Evolutionary conservation across 2,797 vertebrate genomes (phyloP), one percentile per base, ranked within the genome.

Genomic region (Myotis daubentonii): DNA sequence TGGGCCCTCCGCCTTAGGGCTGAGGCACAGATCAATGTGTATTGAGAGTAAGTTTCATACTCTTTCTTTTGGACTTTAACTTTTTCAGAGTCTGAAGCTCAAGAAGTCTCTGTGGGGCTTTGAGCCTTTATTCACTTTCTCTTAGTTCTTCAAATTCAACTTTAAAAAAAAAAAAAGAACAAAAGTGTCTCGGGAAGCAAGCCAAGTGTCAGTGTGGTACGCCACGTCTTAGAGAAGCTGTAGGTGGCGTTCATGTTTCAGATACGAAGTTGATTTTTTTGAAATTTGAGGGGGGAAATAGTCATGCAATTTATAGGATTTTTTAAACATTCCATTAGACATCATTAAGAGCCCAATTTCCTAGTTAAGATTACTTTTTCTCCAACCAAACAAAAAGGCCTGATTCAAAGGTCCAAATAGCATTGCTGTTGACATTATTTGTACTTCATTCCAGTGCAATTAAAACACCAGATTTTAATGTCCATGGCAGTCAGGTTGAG

Each of bases 91-190:
- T 84, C 53, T 75, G 78, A 90, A 66, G 38, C 66, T 93, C 47
- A 94, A 81, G 68, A 36, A 62, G 93, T 75, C 60, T 79, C 75
- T 28, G 7, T 10, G 2, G 41, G 49, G 47, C 36, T 55, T 89
- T 41, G 36, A 89, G 47, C 44, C 8, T 80, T 79, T 87, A 55
- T 74, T 94, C 55, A 87, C 53, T 87, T 79, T 87, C 55, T 82
- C 3, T 75, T 79, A 68, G 72, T 94, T 93, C 44, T 94, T 95
- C 55, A 95, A 89, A 87, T 53, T 47, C 36, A 94, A 1, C 47
- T 51, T 53, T 7, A 74, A 57, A 71, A 74, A 85, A 7, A 49
- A 71, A 74, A 57, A 71, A 74, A 82, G 80, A 91, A 85, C 55
- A 71, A 72, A 92, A 76, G 0, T 22, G 71, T 65, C 7, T 23